These are phyloP conservation scores for Nannospalax galili DNA, from an alignment of 2,113 vertebrate genomes.

Conservation along the genomic window DNA sequence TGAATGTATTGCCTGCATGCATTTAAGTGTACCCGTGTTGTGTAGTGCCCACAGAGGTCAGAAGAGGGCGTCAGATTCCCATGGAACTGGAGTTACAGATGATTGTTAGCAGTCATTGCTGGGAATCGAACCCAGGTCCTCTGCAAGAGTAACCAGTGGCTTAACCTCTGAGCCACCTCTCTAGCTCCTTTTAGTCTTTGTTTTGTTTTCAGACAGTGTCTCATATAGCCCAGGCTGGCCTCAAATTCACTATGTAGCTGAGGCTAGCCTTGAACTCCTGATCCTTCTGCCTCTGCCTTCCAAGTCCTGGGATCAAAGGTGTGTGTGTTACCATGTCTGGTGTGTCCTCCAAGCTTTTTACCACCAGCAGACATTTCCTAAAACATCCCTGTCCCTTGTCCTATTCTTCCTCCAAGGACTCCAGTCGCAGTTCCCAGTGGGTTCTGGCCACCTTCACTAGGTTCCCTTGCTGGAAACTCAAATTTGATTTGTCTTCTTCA, in stretches of 20 bases:
- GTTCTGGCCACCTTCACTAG: conserved; percentile 18
- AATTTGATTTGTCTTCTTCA: conserved; percentile 70
- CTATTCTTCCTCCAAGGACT: conserved; percentile 39
- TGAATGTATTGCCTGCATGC: too few relatives aligned
- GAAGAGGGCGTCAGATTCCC: too few relatives aligned
- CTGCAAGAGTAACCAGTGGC: too few relatives aligned
- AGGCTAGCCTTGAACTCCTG: background rate
- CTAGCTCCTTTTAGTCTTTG: too few relatives aligned
- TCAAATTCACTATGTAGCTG: background rate
- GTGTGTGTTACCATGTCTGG: background rate
- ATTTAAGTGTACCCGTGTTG: too few relatives aligned
- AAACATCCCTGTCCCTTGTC: background rate
- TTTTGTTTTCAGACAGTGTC: background rate
- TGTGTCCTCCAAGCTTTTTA: background rate
- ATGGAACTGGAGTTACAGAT: too few relatives aligned
- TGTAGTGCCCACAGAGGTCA: too few relatives aligned
- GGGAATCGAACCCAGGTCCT: too few relatives aligned
- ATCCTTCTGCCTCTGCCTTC: background rate
- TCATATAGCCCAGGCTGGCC: background rate
- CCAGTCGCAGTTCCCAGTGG: rapidly evolving
- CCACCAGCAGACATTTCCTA: background rate
- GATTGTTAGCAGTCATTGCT: too few relatives aligned
- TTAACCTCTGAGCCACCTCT: too few relatives aligned
- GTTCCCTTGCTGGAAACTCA: conserved; percentile 49
- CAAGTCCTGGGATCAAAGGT: background rate